Percentiles rank a stretch among this genome's conserved stretches.
phyloP scores from a whole-genome alignment of 2,888 invertebrate species.

The Ennomos fuscantarius region DNA sequence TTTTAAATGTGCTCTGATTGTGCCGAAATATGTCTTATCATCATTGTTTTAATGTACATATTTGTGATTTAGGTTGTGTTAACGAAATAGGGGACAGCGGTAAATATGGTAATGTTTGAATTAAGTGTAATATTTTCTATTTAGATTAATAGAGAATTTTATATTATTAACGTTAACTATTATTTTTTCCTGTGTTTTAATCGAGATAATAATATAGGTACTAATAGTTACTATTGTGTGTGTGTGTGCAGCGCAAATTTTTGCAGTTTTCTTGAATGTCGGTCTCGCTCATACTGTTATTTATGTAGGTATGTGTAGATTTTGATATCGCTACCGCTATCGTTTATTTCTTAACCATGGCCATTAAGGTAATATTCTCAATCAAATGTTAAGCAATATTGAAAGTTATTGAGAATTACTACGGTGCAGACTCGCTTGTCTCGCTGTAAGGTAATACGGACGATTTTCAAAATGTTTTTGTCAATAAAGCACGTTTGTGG shows the following conservation, averaged over 20 bases:
- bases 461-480: conserved; percentile 68
- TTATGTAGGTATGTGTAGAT: neutral
- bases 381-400: conserved; percentile 2
- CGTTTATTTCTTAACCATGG: neutral
- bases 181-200: too few species aligned
- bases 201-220: too few species aligned
- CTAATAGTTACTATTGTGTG: neutral
- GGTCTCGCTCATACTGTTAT: conserved; percentile 2
- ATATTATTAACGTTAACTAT: too few species aligned
- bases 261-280: neutral
- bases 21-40: conserved; percentile 46
- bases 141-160: too few species aligned
- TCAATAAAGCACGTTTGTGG: conserved; percentile 83
- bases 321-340: neutral
- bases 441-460: conserved; percentile 69
- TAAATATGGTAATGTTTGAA: too few species aligned
- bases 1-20: conserved; percentile 34
- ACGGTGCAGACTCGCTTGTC: conserved; percentile 47
- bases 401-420: conserved; percentile 10
- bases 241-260: neutral
- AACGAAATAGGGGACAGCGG: conserved; percentile 32
- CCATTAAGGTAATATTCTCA: conserved; percentile 10
- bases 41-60: conserved; percentile 15
- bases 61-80: conserved; percentile 36
- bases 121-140: too few species aligned